phyloP scores from a whole-genome alignment of 2,888 invertebrate genomes.

The Furcula furcula region DNA sequence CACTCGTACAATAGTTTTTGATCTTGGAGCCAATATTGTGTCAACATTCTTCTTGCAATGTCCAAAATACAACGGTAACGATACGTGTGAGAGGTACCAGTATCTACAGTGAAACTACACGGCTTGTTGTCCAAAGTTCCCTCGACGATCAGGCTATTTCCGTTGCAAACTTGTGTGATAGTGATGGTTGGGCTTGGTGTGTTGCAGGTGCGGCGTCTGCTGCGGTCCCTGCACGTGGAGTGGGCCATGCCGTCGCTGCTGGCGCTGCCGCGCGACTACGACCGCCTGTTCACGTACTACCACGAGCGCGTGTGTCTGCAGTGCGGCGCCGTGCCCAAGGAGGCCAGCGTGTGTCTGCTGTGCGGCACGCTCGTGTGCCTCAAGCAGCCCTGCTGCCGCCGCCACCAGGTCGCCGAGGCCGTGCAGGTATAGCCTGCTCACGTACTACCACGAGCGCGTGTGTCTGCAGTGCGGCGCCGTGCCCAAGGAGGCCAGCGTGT shows the following conservation, averaged over 20 bases:
- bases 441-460: conserved; percentile 94
- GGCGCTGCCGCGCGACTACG: conserved; percentile 93
- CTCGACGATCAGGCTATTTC: no score
- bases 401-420: conserved; percentile 92
- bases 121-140: no score
- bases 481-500: conserved; percentile 93
- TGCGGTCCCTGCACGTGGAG: conserved; percentile 87
- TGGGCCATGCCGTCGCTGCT: conserved; percentile 93
- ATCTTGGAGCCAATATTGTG: no score
- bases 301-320: conserved; percentile 93
- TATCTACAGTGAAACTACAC: no score
- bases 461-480: conserved; percentile 94
- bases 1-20: no score
- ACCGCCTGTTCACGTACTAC: conserved; percentile 90
- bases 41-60: no score
- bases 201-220: conserved; percentile 82
- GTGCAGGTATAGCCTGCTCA: conserved; percentile 82
- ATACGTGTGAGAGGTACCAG: no score
- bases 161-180: no score
- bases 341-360: conserved; percentile 95
- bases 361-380: conserved; percentile 97
- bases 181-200: not conserved
- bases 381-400: conserved; percentile 93
- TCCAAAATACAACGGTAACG: no score
- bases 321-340: conserved; percentile 91